phyloP scores from a whole-genome alignment of 2,888 invertebrate genomes.

The Notodonta dromedarius region DNA sequence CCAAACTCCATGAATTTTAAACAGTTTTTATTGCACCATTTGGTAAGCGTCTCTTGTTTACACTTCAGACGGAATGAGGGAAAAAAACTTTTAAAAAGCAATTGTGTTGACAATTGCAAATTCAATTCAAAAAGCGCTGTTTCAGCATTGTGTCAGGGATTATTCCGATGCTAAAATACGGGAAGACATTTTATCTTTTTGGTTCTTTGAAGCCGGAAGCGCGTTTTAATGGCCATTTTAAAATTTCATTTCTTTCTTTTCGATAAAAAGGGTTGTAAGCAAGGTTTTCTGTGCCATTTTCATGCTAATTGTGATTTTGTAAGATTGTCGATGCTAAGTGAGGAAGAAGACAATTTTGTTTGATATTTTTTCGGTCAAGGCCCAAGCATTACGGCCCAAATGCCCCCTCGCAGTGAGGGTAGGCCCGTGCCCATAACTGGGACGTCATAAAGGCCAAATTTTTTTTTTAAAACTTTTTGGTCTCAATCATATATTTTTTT shows the following conservation, averaged over 20 bases:
- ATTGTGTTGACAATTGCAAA: slow-evolving; percentile 22
- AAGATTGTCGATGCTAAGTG: too few species aligned
- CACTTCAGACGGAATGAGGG: not conserved
- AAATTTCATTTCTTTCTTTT: not conserved
- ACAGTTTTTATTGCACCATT: slow-evolving; percentile 8
- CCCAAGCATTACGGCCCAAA: too few species aligned
- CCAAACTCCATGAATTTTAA: slow-evolving; percentile 7
- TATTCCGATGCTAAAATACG: not conserved
- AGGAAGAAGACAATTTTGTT: too few species aligned
- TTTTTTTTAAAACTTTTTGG: too few species aligned
- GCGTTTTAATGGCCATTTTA: not conserved
- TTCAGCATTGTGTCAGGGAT: not conserved
- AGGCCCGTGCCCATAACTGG: too few species aligned
- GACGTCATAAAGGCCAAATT: too few species aligned
- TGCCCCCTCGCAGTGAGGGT: too few species aligned
- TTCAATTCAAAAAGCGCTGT: slow-evolving; percentile 14
- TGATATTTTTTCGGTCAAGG: too few species aligned
- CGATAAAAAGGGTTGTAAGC: too few species aligned
- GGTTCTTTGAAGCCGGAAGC: not conserved
- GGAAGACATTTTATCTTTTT: not conserved
- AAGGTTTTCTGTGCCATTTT: too few species aligned
- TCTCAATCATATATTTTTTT: too few species aligned
- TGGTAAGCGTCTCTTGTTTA: slow-evolving; percentile 4
- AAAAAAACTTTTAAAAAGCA: slow-evolving; percentile 13
- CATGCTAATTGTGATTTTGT: too few species aligned